These are phyloP conservation scores for Apaloderma vittatum DNA, from an alignment of 2,113 vertebrate species.

Conservation along the genomic window DNA sequence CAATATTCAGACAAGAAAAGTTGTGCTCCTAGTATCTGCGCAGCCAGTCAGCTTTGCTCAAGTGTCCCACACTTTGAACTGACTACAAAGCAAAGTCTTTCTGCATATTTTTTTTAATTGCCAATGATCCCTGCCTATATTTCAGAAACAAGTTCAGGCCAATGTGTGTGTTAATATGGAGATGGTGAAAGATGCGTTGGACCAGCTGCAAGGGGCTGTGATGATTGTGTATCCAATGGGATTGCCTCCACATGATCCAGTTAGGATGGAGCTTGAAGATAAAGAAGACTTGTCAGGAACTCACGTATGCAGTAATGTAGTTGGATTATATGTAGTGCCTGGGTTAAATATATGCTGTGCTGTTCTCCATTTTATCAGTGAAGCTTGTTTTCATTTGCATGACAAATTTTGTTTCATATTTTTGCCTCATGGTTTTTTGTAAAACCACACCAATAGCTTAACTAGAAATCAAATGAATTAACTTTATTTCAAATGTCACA, in stretches of 20 bases:
- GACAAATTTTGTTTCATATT: background rate
- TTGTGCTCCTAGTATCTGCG: background rate
- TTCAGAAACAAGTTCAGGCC: slow-evolving; percentile 92
- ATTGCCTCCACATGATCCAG: slow-evolving; percentile 92
- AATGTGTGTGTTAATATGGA: slow-evolving; percentile 87
- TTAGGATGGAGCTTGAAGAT: slow-evolving; percentile 92
- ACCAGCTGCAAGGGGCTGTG: slow-evolving; percentile 91
- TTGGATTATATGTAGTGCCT: background rate
- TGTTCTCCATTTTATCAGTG: background rate
- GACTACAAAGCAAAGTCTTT: background rate
- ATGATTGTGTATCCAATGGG: slow-evolving; percentile 99
- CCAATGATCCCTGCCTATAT: background rate
- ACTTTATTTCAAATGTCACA: background rate
- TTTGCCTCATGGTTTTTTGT: background rate
- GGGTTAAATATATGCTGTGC: background rate
- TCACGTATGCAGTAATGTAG: slow-evolving; percentile 79
- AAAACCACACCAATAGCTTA: background rate
- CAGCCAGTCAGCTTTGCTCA: background rate
- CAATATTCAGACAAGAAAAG: background rate
- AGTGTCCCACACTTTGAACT: background rate
- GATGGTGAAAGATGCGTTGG: slow-evolving; percentile 89
- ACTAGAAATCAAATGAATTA: background rate
- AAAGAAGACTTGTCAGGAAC: slow-evolving; percentile 92
- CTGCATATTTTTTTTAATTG: background rate
- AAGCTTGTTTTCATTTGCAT: background rate